Conservation (phyloP, 2,113 vertebrate genomes). For the Gymnogyps californianus region DNA sequence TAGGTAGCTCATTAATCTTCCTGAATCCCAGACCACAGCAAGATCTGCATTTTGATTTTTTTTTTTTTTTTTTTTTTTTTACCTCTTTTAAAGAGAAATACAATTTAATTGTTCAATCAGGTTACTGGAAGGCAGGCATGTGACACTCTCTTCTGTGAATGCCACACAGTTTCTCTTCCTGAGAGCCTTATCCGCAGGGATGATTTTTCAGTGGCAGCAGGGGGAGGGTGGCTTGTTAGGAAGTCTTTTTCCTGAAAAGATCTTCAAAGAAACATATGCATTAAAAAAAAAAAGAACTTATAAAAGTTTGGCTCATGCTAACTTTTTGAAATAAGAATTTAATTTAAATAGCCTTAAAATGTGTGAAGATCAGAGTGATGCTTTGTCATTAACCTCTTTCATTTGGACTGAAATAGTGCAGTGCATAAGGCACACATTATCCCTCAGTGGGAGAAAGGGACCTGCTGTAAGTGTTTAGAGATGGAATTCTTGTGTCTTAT, state of each 20-base stretch:
- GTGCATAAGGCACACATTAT: not conserved
- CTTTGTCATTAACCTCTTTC: slow-evolving; percentile 65
- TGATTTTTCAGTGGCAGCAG: slow-evolving; percentile 35
- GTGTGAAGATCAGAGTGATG: slow-evolving; percentile 43
- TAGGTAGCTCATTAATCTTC: slow-evolving; percentile 51
- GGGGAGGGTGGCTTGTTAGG: slow-evolving; percentile 33
- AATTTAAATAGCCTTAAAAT: slow-evolving; percentile 61
- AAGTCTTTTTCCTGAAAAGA: slow-evolving; percentile 30
- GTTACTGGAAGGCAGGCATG: not conserved
- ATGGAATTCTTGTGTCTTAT: not conserved
- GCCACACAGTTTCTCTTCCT: not conserved
- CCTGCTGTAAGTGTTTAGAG: not conserved
- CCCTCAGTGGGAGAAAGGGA: not conserved
- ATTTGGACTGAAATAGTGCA: not conserved
- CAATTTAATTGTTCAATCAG: slow-evolving; percentile 48
- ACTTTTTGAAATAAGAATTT: slow-evolving; percentile 29
- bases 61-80: not conserved
- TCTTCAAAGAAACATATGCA: slow-evolving; percentile 44
- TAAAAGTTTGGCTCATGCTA: slow-evolving; percentile 40
- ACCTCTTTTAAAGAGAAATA: slow-evolving; percentile 14
- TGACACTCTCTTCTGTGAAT: not conserved
- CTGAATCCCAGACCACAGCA: slow-evolving; percentile 7
- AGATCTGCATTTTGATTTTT: slow-evolving; percentile 54
- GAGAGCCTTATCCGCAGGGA: slow-evolving; percentile 30
- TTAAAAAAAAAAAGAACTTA: slow-evolving; percentile 15